Percentiles rank a stretch among this genome's conserved stretches.
These are phyloP conservation scores for Conops quadrifasciatus DNA, from an alignment of 2,888 invertebrate species.

Conservation along the genomic window DNA sequence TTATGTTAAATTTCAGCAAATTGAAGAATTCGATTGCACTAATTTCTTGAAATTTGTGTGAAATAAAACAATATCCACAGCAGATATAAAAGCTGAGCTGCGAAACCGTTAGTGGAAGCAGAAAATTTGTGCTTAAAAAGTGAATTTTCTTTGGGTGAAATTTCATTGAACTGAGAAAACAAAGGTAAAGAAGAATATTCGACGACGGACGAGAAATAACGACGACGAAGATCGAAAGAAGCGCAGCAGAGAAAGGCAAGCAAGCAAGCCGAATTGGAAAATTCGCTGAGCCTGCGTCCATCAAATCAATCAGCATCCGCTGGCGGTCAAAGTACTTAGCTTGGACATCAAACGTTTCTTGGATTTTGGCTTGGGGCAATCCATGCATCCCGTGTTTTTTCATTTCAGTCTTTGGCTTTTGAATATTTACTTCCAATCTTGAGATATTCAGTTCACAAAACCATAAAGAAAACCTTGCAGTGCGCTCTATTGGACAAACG, in stretches of 20 bases:
- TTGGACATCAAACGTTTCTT: constrained; percentile 1
- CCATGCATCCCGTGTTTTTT: constrained; percentile 8
- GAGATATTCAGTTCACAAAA: constrained; percentile 34
- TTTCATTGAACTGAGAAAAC: constrained; percentile 62
- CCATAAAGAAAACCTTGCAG: constrained; percentile 25
- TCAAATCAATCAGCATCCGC: constrained; percentile 5
- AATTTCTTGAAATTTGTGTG: constrained; percentile 47
- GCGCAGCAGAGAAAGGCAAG: constrained; percentile 36
- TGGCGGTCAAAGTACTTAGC: constrained; percentile 17
- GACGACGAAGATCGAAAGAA: constrained; percentile 41
- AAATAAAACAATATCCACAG: constrained; percentile 15
- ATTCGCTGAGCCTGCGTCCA: constrained; percentile 23
- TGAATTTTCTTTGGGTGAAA: constrained; percentile 52
- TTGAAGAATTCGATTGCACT: constrained; percentile 49
- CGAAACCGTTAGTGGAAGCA: constrained; percentile 18
- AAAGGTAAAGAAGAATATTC: constrained; percentile 51
- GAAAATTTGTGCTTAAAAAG: constrained; percentile 38
- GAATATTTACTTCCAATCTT: constrained; percentile 27
- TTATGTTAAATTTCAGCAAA: constrained; percentile 55
- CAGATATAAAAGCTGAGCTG: constrained; percentile 7
- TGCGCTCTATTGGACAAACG: constrained; percentile 34
- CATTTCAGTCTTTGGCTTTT: constrained; percentile 10
- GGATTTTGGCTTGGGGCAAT: background rate
- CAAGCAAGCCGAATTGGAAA: constrained; percentile 41
- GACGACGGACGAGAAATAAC: constrained; percentile 41